Conservation (phyloP, 2,888 invertebrate species). For the Thymelicus acteon region DNA sequence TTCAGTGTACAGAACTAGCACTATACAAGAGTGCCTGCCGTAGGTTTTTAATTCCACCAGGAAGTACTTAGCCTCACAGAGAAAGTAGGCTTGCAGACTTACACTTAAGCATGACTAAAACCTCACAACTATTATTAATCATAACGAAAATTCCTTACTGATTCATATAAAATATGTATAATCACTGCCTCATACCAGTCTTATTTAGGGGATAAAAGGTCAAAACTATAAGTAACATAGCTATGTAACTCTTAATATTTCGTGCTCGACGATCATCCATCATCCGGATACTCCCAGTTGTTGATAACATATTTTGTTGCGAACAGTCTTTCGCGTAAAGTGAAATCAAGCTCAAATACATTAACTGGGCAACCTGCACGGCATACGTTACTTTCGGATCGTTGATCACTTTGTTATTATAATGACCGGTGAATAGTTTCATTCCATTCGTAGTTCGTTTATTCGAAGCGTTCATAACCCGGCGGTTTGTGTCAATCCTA, state of each 20-base stretch:
- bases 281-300: constrained; percentile 6
- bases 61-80: too few relatives aligned
- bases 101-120: too few relatives aligned
- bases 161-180: not conserved
- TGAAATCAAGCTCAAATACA: constrained; percentile 4
- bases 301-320: constrained; percentile 15
- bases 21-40: too few relatives aligned
- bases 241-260: constrained; percentile 1
- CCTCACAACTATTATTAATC: not conserved
- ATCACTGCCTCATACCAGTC: not conserved
- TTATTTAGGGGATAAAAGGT: not conserved
- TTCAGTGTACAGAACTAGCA: too few relatives aligned
- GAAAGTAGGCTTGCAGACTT: too few relatives aligned
- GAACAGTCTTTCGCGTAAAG: not conserved
- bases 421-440: too few relatives aligned
- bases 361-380: not conserved
- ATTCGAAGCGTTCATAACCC: too few relatives aligned
- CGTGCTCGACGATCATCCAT: constrained; percentile 8
- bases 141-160: not conserved
- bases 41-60: too few relatives aligned
- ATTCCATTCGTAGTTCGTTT: too few relatives aligned
- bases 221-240: not conserved
- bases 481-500: too few relatives aligned
- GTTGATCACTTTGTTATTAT: constrained; percentile 3
- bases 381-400: not conserved